These are phyloP conservation scores for Imbricaverruca yamaguchii DNA, from an alignment of 2,888 invertebrate genomes.

Conservation along the genomic window DNA sequence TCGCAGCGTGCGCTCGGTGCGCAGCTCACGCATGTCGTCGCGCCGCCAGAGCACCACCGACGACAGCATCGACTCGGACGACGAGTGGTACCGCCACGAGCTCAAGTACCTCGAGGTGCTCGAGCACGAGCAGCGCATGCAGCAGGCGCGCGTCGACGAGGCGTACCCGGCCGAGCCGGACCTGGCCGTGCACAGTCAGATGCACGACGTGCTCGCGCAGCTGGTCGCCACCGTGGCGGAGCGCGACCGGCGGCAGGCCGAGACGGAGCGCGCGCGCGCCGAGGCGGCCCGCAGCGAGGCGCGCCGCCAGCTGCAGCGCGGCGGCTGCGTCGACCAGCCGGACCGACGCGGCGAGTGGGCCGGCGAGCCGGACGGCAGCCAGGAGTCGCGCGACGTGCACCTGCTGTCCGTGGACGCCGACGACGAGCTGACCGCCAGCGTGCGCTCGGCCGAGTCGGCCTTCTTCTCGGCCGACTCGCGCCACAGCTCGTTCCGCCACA, in stretches of 20 bases:
- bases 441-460: conserved; percentile 34
- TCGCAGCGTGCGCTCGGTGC: conserved; percentile 76
- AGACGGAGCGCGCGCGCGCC: conserved; percentile 8
- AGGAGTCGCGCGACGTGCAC: conserved; percentile 23
- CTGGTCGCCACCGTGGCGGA: conserved; percentile 39
- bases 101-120: conserved; percentile 75
- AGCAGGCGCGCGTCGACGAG: conserved; percentile 34
- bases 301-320: conserved; percentile 37
- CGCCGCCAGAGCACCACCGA: conserved; percentile 80
- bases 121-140: conserved; percentile 49
- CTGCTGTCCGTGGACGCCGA: conserved; percentile 24
- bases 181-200: conserved; percentile 64
- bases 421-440: conserved; percentile 29
- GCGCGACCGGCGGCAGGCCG: conserved; percentile 51
- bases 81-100: conserved; percentile 88
- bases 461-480: conserved; percentile 34
- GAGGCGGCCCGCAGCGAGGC: background rate
- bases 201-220: conserved; percentile 71
- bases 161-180: conserved; percentile 50
- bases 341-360: conserved; percentile 38
- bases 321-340: conserved; percentile 36
- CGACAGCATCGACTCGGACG: conserved; percentile 86
- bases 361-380: conserved; percentile 25
- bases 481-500: conserved; percentile 29
- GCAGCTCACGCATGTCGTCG: conserved; percentile 77